These are phyloP conservation scores for Diceros bicornis DNA, from an alignment of 2,797 vertebrate species.

Conservation along the genomic window DNA sequence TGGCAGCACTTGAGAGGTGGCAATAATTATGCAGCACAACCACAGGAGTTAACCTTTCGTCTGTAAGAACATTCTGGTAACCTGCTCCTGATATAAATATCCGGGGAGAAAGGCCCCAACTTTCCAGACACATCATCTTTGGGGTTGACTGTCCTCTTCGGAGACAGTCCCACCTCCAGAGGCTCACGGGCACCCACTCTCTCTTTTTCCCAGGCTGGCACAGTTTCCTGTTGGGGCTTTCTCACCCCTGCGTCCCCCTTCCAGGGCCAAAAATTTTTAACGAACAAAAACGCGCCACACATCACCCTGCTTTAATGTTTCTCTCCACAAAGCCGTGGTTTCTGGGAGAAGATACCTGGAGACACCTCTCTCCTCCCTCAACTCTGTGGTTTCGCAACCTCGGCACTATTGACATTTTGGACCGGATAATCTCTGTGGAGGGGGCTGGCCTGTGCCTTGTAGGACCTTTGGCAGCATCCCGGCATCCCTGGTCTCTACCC, in stretches of 20 bases:
- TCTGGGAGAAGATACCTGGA: background rate
- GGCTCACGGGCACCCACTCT: background rate
- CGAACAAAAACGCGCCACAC: background rate
- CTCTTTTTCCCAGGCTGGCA: background rate
- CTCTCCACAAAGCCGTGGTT: background rate
- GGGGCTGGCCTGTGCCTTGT: background rate
- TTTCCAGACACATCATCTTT: background rate
- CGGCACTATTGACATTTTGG: background rate
- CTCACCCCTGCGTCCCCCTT: background rate
- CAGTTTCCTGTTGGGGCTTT: background rate
- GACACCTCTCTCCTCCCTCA: background rate
- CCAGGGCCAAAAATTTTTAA: background rate
- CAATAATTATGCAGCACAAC: background rate
- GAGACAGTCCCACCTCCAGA: background rate
- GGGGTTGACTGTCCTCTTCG: background rate
- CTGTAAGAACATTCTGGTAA: background rate
- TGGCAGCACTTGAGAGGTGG: background rate
- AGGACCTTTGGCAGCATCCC: background rate
- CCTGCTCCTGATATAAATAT: background rate
- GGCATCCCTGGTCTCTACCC: background rate
- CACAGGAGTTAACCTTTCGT: accelerated
- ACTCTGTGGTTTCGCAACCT: background rate
- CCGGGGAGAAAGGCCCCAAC: background rate
- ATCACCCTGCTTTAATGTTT: background rate
- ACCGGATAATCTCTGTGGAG: background rate